Evolutionary conservation across 2,113 vertebrate genomes (phyloP).

Genomic region (Bungarus multicinctus): DNA sequence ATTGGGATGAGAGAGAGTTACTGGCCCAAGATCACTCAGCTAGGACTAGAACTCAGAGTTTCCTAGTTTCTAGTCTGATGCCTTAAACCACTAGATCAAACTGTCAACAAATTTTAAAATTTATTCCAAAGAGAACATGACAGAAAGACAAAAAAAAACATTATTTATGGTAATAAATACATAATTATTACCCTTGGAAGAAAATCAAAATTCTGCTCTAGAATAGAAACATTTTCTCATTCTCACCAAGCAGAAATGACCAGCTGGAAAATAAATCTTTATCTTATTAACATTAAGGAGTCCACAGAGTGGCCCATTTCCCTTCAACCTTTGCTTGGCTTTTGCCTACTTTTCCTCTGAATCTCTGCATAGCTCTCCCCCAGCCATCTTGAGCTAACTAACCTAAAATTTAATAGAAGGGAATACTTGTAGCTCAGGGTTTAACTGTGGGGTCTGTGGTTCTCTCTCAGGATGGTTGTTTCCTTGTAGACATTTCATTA

Average conservation of each 20-base stretch:
- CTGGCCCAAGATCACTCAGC: background rate
- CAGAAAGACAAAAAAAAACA: background rate
- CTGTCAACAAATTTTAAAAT: background rate
- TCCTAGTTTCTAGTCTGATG: background rate
- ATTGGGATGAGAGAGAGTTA: background rate
- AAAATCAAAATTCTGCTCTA: slow-evolving; percentile 4
- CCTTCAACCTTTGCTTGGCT: slow-evolving; percentile 72
- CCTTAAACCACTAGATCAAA: background rate
- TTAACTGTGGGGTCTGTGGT: background rate
- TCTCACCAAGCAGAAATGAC: slow-evolving; percentile 15
- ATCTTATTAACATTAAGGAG: slow-evolving; percentile 54
- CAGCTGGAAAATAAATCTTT: slow-evolving; percentile 41
- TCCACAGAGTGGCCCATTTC: slow-evolving; percentile 66
- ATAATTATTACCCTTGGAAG: background rate
- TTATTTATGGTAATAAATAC: background rate
- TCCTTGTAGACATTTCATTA: background rate
- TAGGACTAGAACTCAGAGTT: background rate
- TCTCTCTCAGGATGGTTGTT: background rate
- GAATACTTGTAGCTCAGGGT: too few species aligned
- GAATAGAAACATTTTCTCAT: slow-evolving; percentile 10
- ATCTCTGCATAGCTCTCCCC: slow-evolving; percentile 72
- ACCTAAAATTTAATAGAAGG: slow-evolving; percentile 48
- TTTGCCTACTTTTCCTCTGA: slow-evolving; percentile 70
- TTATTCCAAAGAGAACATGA: background rate
- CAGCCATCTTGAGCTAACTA: slow-evolving; percentile 77